A percentile compares a stretch with the other conserved stretches of the same genome.
These are phyloP conservation scores for Formica aserva DNA, from an alignment of 2,888 invertebrate genomes.

Conservation along the genomic window DNA sequence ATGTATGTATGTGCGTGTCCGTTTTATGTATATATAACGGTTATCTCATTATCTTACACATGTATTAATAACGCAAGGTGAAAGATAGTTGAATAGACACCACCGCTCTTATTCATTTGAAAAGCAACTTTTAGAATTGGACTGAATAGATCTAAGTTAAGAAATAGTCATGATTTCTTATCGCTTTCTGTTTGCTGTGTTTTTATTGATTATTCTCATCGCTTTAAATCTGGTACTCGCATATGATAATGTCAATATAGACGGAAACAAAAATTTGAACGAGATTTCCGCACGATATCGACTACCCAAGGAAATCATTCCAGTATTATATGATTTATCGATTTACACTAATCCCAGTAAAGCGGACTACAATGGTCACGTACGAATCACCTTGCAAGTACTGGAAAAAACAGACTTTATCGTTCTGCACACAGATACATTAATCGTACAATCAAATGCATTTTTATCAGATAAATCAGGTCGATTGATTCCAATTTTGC, in stretches of 20 bases:
- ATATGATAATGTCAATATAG: background rate
- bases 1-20: background rate
- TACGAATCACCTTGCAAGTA: conserved; percentile 85
- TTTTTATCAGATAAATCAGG: conserved; percentile 7
- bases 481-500: conserved; percentile 51
- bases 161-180: conserved; percentile 10
- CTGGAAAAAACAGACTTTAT: conserved; percentile 81
- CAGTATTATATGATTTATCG: conserved; percentile 87
- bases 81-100: background rate
- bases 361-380: conserved; percentile 85
- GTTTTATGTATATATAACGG: background rate
- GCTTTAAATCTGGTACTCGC: background rate
- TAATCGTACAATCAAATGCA: conserved; percentile 79
- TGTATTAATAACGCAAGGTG: background rate
- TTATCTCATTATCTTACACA: conserved; percentile 10
- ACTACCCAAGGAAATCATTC: conserved; percentile 87
- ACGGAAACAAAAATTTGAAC: background rate
- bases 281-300: conserved; percentile 83
- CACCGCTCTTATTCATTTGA: background rate
- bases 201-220: background rate
- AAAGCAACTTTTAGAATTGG: background rate
- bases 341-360: conserved; percentile 67
- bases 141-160: background rate
- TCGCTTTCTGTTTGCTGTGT: background rate
- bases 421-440: conserved; percentile 86